Conservation (phyloP, 2,888 invertebrate species). For the Parnassius mnemosyne region DNA sequence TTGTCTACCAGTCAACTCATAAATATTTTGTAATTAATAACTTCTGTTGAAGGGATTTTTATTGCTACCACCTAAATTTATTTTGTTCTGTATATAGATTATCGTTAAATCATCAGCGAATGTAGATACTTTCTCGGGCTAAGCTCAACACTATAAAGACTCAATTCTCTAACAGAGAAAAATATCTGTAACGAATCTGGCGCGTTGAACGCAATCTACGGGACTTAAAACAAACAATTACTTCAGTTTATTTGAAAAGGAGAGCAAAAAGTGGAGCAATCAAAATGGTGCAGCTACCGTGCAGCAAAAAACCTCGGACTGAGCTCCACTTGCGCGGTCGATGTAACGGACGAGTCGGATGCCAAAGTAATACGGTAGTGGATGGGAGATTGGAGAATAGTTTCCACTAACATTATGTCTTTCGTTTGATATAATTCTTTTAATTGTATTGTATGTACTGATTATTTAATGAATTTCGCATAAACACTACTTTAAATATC, state of each 20-base stretch:
- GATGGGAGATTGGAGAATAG: constrained; percentile 34
- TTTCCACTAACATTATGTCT: neutral
- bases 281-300: constrained; percentile 74
- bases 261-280: constrained; percentile 75
- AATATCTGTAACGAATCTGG: constrained; percentile 72
- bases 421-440: neutral
- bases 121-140: no score
- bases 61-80: no score
- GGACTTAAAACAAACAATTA: constrained; percentile 79
- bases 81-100: no score
- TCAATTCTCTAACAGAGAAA: constrained; percentile 66
- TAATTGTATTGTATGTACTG: no score
- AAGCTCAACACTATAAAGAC: constrained; percentile 52
- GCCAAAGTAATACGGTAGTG: constrained; percentile 55
- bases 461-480: no score
- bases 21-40: no score
- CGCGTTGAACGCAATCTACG: constrained; percentile 67
- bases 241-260: constrained; percentile 75
- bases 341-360: constrained; percentile 20
- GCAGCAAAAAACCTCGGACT: constrained; percentile 67
- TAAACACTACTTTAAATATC: neutral
- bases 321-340: constrained; percentile 25
- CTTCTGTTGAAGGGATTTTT: no score
- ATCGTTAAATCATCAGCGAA: no score
- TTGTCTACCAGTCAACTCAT: no score